These are phyloP conservation scores for Boleophthalmus pectinirostris DNA, from an alignment of 2,113 vertebrate genomes.

Conservation along the genomic window DNA sequence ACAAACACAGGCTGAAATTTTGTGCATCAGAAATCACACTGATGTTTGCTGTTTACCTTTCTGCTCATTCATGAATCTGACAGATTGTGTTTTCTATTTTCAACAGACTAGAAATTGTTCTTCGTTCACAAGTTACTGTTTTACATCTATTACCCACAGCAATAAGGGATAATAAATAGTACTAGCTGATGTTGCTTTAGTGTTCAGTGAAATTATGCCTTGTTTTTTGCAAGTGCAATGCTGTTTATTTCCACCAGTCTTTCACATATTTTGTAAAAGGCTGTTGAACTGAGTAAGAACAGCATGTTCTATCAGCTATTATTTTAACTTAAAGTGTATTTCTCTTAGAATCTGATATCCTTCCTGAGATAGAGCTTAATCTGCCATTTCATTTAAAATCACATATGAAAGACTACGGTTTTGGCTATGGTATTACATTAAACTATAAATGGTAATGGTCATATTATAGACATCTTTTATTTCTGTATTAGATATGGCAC, in stretches of 20 bases:
- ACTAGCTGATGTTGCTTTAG: not conserved
- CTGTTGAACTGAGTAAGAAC: constrained; percentile 43
- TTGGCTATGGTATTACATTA: not conserved
- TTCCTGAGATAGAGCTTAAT: constrained; percentile 17
- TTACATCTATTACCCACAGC: not conserved
- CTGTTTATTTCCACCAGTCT: constrained; percentile 2
- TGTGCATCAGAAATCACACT: constrained; percentile 57
- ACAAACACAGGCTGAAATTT: constrained; percentile 36
- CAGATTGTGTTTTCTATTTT: no score
- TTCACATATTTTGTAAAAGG: constrained; percentile 39
- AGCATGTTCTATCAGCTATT: constrained; percentile 55
- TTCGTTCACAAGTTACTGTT: not conserved
- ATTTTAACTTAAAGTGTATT: constrained; percentile 42
- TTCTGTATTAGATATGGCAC: not conserved
- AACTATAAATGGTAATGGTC: no score
- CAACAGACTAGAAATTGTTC: no score
- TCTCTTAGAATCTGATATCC: constrained; percentile 17
- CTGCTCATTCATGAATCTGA: not conserved
- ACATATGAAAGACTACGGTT: not conserved
- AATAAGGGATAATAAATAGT: not conserved
- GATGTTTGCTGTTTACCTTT: not conserved
- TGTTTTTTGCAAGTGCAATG: not conserved
- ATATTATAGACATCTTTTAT: not conserved
- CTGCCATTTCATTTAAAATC: constrained; percentile 6
- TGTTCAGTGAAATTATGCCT: not conserved